These are phyloP conservation scores for Hippocampus kuda DNA, from an alignment of 2,797 vertebrate genomes.

Conservation along the genomic window DNA sequence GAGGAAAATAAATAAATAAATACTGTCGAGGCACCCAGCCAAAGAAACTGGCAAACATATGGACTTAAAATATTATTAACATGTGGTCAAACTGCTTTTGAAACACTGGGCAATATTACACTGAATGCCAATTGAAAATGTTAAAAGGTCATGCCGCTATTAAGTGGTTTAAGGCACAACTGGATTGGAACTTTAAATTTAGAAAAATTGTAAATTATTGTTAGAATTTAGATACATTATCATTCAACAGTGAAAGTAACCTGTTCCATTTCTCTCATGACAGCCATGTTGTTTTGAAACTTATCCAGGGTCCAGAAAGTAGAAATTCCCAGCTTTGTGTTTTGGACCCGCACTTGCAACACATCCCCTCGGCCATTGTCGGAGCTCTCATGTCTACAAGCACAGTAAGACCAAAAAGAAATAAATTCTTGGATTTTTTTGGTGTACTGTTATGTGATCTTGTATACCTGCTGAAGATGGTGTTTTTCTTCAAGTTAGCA, in stretches of 20 bases:
- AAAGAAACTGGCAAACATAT: conserved; percentile 9
- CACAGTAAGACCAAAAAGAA: background rate
- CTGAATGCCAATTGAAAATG: background rate
- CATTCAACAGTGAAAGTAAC: conserved; percentile 47
- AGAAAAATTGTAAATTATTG: background rate
- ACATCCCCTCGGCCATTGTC: conserved; percentile 47
- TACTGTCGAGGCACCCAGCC: conserved; percentile 6
- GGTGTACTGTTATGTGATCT: background rate
- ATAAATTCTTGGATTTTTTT: no score
- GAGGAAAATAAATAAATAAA: conserved; percentile 36
- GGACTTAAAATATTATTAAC: background rate
- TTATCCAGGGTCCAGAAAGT: conserved; percentile 90
- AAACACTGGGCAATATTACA: no score
- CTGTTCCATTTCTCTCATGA: conserved; percentile 88
- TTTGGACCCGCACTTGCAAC: conserved; percentile 78
- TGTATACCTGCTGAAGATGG: conserved; percentile 72
- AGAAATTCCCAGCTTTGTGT: conserved; percentile 79
- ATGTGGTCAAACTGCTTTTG: no score
- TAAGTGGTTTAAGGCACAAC: background rate
- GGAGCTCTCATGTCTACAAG: conserved; percentile 69
- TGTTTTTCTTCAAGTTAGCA: conserved; percentile 70
- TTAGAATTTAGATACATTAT: background rate
- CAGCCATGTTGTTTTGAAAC: conserved; percentile 85
- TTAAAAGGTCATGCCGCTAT: background rate
- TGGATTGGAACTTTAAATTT: background rate